phyloP scores from a whole-genome alignment of 1,140 invertebrate species.

The silkworm (Bombyx mori) region DNA sequence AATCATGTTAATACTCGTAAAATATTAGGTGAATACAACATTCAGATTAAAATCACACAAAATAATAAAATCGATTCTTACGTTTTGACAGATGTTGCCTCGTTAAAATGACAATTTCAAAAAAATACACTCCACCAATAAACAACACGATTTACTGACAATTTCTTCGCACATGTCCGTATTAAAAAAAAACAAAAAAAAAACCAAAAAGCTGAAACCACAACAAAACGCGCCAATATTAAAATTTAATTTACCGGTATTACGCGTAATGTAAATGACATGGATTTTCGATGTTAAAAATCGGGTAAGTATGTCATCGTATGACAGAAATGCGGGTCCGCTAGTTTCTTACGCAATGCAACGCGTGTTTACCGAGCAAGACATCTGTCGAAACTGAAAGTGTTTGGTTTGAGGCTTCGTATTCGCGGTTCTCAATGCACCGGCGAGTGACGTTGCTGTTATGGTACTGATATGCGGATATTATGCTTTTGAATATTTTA shows the following conservation, averaged over 20 bases:
- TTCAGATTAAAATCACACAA: no score
- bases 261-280: not conserved
- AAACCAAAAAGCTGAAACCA: not conserved
- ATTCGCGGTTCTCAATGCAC: no score
- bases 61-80: constrained; percentile 20
- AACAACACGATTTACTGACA: constrained; percentile 5
- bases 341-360: constrained; percentile 38
- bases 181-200: not conserved
- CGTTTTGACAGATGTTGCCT: constrained; percentile 66
- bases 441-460: no score
- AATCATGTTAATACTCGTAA: no score
- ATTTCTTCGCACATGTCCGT: not conserved
- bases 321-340: constrained; percentile 33
- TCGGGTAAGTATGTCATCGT: constrained; percentile 38
- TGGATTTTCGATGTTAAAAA: not conserved
- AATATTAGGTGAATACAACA: no score
- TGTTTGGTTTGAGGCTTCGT: constrained; percentile 18
- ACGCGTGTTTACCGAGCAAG: constrained; percentile 35
- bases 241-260: not conserved
- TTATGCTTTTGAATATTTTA: no score
- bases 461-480: no score
- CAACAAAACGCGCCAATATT: constrained; percentile 1
- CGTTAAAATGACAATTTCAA: constrained; percentile 12
- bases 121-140: constrained; percentile 7
- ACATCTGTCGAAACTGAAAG: constrained; percentile 58